These are phyloP conservation scores for Aphelenchoides fujianensis DNA, from an alignment of 1,140 invertebrate genomes.

Conservation along the genomic window DNA sequence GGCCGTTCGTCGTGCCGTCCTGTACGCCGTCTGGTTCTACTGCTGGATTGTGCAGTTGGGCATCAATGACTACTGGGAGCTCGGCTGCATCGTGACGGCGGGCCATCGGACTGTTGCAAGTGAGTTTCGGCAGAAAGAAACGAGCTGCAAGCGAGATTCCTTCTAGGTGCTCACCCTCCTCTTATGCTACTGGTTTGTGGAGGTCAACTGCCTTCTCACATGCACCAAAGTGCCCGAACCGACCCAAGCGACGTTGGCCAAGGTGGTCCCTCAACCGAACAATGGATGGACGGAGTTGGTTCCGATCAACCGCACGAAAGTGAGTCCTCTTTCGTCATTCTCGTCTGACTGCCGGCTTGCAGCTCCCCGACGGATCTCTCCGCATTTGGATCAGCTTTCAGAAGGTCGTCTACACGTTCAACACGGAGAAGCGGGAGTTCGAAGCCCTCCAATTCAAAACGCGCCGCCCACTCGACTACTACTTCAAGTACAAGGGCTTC, in stretches of 20 bases:
- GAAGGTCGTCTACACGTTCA: conserved; percentile 54
- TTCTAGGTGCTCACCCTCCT: conserved; percentile 77
- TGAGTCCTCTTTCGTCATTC: conserved; percentile 40
- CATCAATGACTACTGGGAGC: conserved; percentile 74
- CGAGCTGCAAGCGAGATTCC: conserved; percentile 25
- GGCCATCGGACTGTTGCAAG: conserved; percentile 70
- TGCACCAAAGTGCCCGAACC: conserved; percentile 75
- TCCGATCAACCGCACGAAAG: conserved; percentile 68
- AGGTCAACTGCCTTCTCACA: conserved; percentile 79
- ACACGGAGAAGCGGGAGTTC: conserved; percentile 49
- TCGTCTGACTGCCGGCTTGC: conserved; percentile 28
- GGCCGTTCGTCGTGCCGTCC: conserved; percentile 75
- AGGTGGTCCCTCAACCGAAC: conserved; percentile 91
- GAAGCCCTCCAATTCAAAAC: conserved; percentile 51
- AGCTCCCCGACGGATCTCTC: conserved; percentile 43
- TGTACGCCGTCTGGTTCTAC: conserved; percentile 41
- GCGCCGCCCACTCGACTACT: conserved; percentile 39
- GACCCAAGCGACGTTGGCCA: conserved; percentile 75
- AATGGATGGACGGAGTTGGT: conserved; percentile 95
- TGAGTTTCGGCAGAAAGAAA: conserved; percentile 62
- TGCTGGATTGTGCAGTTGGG: conserved; percentile 39
- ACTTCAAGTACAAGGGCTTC: conserved; percentile 44
- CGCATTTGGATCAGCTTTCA: conserved; percentile 59
- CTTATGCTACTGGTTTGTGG: conserved; percentile 96
- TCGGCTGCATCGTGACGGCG: conserved; percentile 81